Base-by-base conservation (phyloP, 2,888 invertebrate genomes). In the Nyleta sp. region DNA sequence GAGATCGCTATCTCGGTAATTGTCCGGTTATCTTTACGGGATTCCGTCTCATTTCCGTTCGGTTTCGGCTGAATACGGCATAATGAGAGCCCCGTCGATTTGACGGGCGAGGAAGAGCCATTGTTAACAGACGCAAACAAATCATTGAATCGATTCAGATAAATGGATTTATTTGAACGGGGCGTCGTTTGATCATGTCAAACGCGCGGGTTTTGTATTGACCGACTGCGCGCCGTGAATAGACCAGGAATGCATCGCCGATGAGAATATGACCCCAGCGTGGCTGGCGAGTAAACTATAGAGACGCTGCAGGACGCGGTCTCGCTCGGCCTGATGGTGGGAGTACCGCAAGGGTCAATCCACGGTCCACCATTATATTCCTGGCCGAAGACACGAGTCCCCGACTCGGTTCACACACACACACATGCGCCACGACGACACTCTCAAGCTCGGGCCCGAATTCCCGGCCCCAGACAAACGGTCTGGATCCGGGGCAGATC, bases 331-430 rank as follows among this genome's bases (percentile, higher is more conserved):
- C 64, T 2, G 59, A 46, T 87, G 87, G 88, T 89, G 89, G 89
- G 88, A 88, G 89, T 89, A 89, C 88, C 89, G 89, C 89, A 89
- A 89, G 89, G 89, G 89, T 89, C 89, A 89, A 89, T 88, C 88
- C 87, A 84, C 86, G 86, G 85, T 85, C 86, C 87, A 85, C 84
- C 87, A 86, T 89, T 88, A 80, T 80, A 72, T 76, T 80, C 68
- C 4, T 53, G 42, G 73, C 42, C 50, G 71, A 72, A 68, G 80
- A 72, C 79, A 78, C 75, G 73, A 78, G 50, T 80, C 77, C 33
- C 40, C 40, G 52, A 65, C 74, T 70, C 48, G 60, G 74, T 65
- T 74, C 74, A 60, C 64, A 78, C 64, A 70, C 73, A 73, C 64
- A 70, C 28, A 70, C 31, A 70, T 35, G 62, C 31, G 52, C 42